Percentiles rank a stretch among this genome's conserved stretches.
phyloP scores from a whole-genome alignment of 2,113 vertebrate species.

The Anas platyrhynchos region DNA sequence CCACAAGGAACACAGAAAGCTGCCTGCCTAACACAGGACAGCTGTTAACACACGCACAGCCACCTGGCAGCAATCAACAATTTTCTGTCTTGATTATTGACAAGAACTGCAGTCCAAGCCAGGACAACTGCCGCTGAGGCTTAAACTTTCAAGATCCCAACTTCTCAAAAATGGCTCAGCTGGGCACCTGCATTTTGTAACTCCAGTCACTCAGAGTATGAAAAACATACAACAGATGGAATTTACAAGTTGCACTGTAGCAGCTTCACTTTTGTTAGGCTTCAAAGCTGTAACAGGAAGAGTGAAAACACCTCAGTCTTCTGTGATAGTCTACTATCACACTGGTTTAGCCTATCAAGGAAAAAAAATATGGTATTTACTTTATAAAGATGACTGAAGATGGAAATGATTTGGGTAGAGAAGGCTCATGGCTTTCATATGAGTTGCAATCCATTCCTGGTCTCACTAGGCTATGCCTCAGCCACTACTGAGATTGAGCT shows the following conservation, averaged over 20 bases:
- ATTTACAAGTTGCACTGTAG: neutral
- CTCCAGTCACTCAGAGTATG: no score
- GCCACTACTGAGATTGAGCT: neutral
- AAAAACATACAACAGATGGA: neutral
- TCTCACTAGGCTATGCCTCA: neutral
- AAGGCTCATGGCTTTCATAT: neutral
- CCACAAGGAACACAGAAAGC: accelerated
- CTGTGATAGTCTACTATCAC: accelerated
- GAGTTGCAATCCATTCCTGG: neutral
- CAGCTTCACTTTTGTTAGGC: neutral
- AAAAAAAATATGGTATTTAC: neutral
- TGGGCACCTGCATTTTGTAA: neutral
- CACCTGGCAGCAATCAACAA: neutral
- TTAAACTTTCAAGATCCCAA: neutral
- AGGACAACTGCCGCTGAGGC: neutral
- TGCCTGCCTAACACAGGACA: neutral
- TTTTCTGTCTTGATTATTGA: neutral
- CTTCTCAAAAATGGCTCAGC: neutral
- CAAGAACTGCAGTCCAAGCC: accelerated
- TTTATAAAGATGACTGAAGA: neutral
- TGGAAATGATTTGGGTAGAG: neutral
- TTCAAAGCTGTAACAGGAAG: neutral
- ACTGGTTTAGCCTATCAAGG: neutral
- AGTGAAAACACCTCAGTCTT: neutral
- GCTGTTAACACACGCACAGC: neutral